Evolutionary conservation across 2,113 vertebrate genomes (phyloP), one percentile per base, ranked within the genome.

Genomic region (Oreotrochilus melanogaster): DNA sequence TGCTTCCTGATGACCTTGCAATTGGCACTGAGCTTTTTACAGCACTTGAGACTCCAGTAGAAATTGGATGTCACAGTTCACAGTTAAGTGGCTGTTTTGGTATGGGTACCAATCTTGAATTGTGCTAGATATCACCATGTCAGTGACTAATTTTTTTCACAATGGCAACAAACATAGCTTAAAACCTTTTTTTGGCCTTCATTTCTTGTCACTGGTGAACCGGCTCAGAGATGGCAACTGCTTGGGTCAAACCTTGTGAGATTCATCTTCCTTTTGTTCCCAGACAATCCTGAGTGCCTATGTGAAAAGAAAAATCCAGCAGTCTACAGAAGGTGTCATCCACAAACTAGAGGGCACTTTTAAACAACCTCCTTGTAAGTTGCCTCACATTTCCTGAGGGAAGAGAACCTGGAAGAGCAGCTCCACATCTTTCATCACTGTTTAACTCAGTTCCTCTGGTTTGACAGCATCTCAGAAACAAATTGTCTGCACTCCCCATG

Each of bases 321-420:
- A 0, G 5, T 35, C 53, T 82, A 25, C 70, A 71, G 53, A 91
- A 78, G n/a, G 24, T 91, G 72, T 64, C 1, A 0, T 74, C 43
- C 27, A 28, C 27, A 66, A 78, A 43, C 16, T 69, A 57, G 57
- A 83, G 56, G 56, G 15, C 15, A 48, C 23, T 47, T 90, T 31
- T 86, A 48, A 6, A 0, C 76, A 73, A 50, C 5, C 17, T 65
- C 18, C 17, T 56, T 85, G 39, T 43, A 86, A 89, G 87, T 75
- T 80, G 74, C 64, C 66, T 87, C 39, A 24, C 27, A 58, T 96
- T 89, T 95, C 64, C 80, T 90, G 61, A 79, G 86, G 70, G 57
- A 85, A 87, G 73, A 88, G 62, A 67, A 84, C 27, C 28, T 35
- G 88, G 81, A 92, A 78, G 50, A 33, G 80, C 39, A 88, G 73